A percentile compares a stretch with the other conserved stretches of the same genome.
phyloP scores from a whole-genome alignment of 1,140 invertebrate species.

The Bombus huntii region DNA sequence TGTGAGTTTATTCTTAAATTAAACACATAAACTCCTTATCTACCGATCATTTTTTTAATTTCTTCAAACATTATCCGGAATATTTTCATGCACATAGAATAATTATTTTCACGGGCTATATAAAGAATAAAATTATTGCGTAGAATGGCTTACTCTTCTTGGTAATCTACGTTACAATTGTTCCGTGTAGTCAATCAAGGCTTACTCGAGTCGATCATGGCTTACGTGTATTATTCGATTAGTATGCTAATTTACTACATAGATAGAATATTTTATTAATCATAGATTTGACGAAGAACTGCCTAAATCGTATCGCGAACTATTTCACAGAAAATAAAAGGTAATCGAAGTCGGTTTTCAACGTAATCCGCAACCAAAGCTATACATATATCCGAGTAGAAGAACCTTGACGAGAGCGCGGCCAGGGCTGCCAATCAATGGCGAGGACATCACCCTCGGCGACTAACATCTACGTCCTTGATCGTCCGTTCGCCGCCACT shows the following conservation, averaged over 20 bases:
- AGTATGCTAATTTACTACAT: no score
- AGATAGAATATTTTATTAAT: background rate
- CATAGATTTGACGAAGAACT: background rate
- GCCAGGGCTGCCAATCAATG: slow-evolving; percentile 78
- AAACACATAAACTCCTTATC: background rate
- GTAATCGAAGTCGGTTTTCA: background rate
- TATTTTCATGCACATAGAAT: background rate
- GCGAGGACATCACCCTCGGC: slow-evolving; percentile 78
- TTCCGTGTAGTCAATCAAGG: no score
- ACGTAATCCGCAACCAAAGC: slow-evolving; percentile 48
- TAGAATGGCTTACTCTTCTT: no score
- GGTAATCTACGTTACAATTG: no score
- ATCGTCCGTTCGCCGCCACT: slow-evolving; percentile 61
- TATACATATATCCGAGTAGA: slow-evolving; percentile 44
- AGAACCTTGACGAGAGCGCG: slow-evolving; percentile 64
- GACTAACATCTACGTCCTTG: slow-evolving; percentile 67
- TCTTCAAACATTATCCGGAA: background rate
- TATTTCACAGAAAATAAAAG: background rate
- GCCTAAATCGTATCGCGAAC: no score
- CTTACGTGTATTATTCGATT: no score
- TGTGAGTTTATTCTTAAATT: background rate
- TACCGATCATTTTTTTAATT: background rate
- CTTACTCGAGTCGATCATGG: no score
- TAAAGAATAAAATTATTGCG: background rate
- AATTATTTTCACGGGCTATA: background rate